Evolutionary conservation across 2,888 invertebrate species (phyloP).

Genomic region (Esperia sulphurella): DNA sequence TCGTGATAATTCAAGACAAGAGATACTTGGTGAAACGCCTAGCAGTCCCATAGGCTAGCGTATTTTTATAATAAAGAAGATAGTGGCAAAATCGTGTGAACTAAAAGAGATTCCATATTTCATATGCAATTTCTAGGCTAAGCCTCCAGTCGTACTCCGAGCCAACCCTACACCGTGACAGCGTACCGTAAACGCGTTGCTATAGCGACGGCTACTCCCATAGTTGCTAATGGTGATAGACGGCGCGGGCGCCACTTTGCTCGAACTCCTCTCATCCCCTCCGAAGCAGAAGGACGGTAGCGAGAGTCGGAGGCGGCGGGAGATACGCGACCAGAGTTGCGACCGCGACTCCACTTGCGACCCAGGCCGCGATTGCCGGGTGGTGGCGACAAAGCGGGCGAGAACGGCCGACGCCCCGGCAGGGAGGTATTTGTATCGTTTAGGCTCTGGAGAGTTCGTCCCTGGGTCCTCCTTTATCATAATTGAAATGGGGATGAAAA

Average conservation of each 20-base stretch:
- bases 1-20: too few species aligned
- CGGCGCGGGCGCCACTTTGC: constrained; percentile 46
- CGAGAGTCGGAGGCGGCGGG: constrained; percentile 37
- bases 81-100: too few species aligned
- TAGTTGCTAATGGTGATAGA: constrained; percentile 51
- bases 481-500: too few species aligned
- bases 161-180: constrained; percentile 20
- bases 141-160: too few species aligned
- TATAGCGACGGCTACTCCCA: constrained; percentile 59
- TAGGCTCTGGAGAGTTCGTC: constrained; percentile 40
- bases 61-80: too few species aligned
- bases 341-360: neutral
- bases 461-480: constrained; percentile 47
- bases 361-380: constrained; percentile 14
- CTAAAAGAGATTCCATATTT: too few species aligned
- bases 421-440: constrained; percentile 54
- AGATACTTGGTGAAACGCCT: neutral
- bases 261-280: constrained; percentile 36
- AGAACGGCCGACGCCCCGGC: constrained; percentile 44
- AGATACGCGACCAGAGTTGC: constrained; percentile 33
- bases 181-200: constrained; percentile 65
- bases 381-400: constrained; percentile 12
- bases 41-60: too few species aligned
- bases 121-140: too few species aligned
- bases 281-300: constrained; percentile 54